A percentile compares a stretch with the other conserved stretches of the same genome.
Evolutionary conservation across 1,140 invertebrate genomes (phyloP).

Genomic region (Manduca sexta): DNA sequence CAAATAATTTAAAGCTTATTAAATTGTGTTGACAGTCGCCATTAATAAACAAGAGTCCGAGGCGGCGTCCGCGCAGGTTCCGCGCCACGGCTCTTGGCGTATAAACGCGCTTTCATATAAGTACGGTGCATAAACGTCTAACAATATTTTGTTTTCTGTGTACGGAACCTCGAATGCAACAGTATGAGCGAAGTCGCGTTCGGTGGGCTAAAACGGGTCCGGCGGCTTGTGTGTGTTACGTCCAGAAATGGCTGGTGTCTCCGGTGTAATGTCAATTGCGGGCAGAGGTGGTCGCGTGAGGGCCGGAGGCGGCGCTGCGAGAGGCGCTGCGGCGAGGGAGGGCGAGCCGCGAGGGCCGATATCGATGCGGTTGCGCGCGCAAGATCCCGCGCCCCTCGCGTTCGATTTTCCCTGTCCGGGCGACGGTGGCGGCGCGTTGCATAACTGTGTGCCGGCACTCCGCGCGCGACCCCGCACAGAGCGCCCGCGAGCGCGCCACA

Average conservation of each 20-base stretch:
- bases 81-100: no score
- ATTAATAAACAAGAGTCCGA: no score
- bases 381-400: constrained; percentile 42
- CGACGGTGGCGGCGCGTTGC: constrained; percentile 65
- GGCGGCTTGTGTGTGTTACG: constrained; percentile 10
- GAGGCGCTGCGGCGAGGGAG: constrained; percentile 24
- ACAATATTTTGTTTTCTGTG: neutral
- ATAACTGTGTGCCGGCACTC: constrained; percentile 65
- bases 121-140: no score
- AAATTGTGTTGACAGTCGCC: no score
- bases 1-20: no score
- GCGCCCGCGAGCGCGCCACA: constrained; percentile 60
- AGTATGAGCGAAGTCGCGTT: neutral
- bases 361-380: constrained; percentile 62
- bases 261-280: constrained; percentile 45
- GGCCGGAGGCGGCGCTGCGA: constrained; percentile 16
- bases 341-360: constrained; percentile 29
- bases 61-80: no score
- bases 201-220: constrained; percentile 4
- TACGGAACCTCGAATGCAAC: constrained; percentile 1
- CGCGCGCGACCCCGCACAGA: constrained; percentile 62
- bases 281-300: constrained; percentile 22
- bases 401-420: constrained; percentile 62
- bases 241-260: constrained; percentile 25
- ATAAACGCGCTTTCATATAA: no score